Evolutionary conservation across 2,888 invertebrate genomes (phyloP), one percentile per base, ranked within the genome.

Genomic region (Agelastica alni): DNA sequence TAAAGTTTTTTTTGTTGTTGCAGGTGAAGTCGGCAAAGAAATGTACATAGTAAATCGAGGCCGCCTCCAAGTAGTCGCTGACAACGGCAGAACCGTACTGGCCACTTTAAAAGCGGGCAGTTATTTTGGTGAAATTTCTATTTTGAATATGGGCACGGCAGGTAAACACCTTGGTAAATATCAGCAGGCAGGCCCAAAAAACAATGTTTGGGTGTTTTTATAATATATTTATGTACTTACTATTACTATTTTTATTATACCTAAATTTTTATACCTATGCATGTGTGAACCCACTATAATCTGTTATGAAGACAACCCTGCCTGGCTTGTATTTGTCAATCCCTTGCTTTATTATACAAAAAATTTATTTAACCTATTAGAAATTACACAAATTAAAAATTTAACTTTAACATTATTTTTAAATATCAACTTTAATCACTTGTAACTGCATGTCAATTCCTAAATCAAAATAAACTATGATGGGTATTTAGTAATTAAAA

Each of bases 11-110:
- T n/a, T n/a, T n/a, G n/a, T n/a, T n/a, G n/a, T 66, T 62, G 3
- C 83, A 97, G 97, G 97, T 71, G 97, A 98, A 83, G 96, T 98
- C 64, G 97, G 97, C 65, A 97, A 97, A 79, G 97, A 97, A 81
- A 98, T 98, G 97, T 98, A 98, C 84, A 97, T 98, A 82, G 97
- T 98, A 68, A 97, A 96, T 81, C 84, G 96, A 69, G 97, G 98
- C 62, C 86, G 93, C 68, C 85, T 96, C 72, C 95, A 91, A 83
- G 97, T 93, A 77, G 96, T 93, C 66, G 95, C 89, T 60, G 94
- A 96, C 81, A 93, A 95, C 79, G 94, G 94, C 66, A 89, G 93
- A 80, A 94, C 95, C 48, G 96, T 97, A 66, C 84, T 98, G 79
- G 97, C 97, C 72, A 96, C 96, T 65, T 86, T 98, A 75, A 94